These are phyloP conservation scores for Anguilla megastoma DNA, from an alignment of 2,797 vertebrate genomes.

Conservation along the genomic window DNA sequence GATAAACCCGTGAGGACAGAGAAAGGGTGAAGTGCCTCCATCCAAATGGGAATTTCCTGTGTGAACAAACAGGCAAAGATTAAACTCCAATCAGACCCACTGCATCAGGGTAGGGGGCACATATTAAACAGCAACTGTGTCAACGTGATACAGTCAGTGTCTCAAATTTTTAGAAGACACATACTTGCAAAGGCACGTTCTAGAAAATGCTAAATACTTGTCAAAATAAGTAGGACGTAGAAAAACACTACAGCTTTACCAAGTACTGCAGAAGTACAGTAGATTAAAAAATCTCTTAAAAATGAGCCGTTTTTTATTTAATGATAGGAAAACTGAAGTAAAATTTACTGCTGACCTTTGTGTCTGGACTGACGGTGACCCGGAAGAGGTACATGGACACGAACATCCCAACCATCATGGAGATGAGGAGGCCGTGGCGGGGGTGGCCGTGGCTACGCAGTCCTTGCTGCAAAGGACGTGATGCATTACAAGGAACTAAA, in stretches of 20 bases:
- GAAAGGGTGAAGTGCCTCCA: conserved; percentile 80
- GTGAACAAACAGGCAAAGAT: conserved; percentile 33
- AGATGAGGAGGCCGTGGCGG: conserved; percentile 84
- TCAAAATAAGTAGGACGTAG: background rate
- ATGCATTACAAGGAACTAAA: background rate
- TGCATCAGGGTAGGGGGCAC: background rate
- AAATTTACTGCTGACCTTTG: conserved; percentile 71
- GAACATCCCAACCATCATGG: conserved; percentile 94
- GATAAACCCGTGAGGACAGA: conserved; percentile 85
- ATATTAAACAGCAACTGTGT: background rate
- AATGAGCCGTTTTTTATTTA: background rate
- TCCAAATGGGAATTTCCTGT: conserved; percentile 86
- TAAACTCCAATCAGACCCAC: background rate
- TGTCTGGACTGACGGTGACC: conserved; percentile 82
- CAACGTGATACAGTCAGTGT: background rate
- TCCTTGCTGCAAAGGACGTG: conserved; percentile 71
- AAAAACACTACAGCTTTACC: background rate
- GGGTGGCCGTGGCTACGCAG: conserved; percentile 83
- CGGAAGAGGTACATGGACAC: conserved; percentile 93
- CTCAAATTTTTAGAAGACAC: background rate
- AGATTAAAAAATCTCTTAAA: too few relatives aligned
- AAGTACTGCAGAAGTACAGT: background rate
- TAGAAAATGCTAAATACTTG: background rate
- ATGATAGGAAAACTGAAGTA: background rate
- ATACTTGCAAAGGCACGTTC: background rate